A percentile compares a stretch with the other conserved stretches of the same genome.
These are phyloP conservation scores for Pseudomyrmex dendroicus DNA, from an alignment of 1,140 invertebrate genomes.

Conservation along the genomic window DNA sequence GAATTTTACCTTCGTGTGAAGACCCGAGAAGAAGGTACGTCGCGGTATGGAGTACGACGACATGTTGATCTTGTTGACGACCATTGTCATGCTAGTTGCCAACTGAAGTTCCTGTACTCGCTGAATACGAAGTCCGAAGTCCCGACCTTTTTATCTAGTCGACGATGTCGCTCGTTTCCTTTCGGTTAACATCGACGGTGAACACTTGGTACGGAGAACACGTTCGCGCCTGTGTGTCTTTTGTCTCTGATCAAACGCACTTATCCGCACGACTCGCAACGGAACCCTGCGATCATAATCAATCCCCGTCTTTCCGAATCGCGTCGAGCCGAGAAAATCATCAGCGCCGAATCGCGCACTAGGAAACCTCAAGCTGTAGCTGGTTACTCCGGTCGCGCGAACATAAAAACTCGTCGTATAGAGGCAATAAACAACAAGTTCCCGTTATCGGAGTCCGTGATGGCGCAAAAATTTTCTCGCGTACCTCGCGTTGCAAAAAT, in stretches of 20 bases:
- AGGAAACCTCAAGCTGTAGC: neutral
- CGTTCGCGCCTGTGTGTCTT: neutral
- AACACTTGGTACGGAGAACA: constrained; percentile 1
- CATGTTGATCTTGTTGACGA: constrained; percentile 82
- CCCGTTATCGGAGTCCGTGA: constrained; percentile 23
- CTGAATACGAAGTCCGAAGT: constrained; percentile 6
- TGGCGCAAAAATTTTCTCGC: neutral
- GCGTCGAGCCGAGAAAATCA: neutral
- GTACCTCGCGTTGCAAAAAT: neutral
- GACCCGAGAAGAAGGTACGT: constrained; percentile 78
- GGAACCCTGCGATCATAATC: neutral
- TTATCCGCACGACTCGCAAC: constrained; percentile 22
- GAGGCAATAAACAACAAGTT: constrained; percentile 1
- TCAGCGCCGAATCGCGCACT: neutral
- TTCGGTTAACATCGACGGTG: constrained; percentile 19
- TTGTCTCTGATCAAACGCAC: constrained; percentile 16
- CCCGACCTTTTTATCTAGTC: constrained; percentile 20
- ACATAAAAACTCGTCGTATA: neutral
- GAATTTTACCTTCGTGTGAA: constrained; percentile 78
- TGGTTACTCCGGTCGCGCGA: no score
- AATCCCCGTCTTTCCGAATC: neutral
- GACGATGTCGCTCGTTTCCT: neutral
- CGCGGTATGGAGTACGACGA: constrained; percentile 77
- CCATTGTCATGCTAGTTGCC: constrained; percentile 79
- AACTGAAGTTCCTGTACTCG: constrained; percentile 7